Percentiles rank a stretch among this genome's conserved stretches.
Evolutionary conservation across 2,113 vertebrate genomes (phyloP).

Genomic region (Uropsilus gracilis): DNA sequence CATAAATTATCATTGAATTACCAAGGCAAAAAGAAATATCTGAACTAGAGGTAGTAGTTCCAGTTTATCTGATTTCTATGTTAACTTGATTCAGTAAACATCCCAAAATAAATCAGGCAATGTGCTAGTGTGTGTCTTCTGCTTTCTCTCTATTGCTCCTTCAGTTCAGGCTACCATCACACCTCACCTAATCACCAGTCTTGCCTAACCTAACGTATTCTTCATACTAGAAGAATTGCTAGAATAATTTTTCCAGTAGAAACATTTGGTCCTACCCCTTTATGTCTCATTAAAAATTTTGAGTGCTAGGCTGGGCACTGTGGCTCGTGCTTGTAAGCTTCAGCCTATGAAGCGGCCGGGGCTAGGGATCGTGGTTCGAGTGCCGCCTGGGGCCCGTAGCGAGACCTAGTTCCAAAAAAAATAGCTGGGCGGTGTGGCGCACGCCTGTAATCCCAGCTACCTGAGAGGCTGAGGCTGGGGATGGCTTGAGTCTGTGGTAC

Average conservation of each 20-base stretch:
- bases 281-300: too few species aligned
- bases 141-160: neutral
- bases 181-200: neutral
- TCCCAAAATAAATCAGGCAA: neutral
- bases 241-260: neutral
- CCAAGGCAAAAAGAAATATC: neutral
- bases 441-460: too few species aligned
- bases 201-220: neutral
- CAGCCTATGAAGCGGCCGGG: too few species aligned
- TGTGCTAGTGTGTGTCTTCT: neutral
- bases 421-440: too few species aligned
- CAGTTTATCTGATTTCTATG: neutral
- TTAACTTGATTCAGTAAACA: neutral
- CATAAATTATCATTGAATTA: neutral
- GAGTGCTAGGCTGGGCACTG: too few species aligned
- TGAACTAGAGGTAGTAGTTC: neutral
- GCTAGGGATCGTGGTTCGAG: too few species aligned
- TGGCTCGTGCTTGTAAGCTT: too few species aligned
- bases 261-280: neutral
- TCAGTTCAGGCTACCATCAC: neutral
- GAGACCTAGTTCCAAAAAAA: too few species aligned
- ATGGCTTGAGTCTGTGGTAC: too few species aligned
- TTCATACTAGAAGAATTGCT: neutral
- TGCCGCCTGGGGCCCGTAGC: too few species aligned
- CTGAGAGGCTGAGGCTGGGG: too few species aligned